Evolutionary conservation across 2,797 vertebrate species (phyloP).

Genomic region (Lagocephalus sceleratus): DNA sequence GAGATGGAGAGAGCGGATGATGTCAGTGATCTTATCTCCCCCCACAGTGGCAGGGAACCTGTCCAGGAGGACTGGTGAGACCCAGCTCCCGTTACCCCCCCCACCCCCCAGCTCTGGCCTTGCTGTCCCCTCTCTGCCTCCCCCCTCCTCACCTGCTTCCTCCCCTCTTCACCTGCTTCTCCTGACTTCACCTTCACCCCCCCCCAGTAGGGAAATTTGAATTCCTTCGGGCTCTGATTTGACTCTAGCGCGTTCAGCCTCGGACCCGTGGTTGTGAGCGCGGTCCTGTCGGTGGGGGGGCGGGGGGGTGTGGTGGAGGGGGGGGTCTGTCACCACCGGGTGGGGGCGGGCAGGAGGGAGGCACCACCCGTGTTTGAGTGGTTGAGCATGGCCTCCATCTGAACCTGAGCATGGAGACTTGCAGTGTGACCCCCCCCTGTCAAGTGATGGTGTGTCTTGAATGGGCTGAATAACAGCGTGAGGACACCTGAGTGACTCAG

Average conservation of each 20-base stretch:
- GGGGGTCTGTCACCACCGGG: constrained; percentile 26
- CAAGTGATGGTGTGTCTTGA: constrained; percentile 19
- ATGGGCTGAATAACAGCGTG: constrained; percentile 21
- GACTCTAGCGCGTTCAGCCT: constrained; percentile 23
- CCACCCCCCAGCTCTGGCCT: constrained; percentile 3
- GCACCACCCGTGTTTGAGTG: constrained; percentile 37
- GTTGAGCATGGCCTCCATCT: constrained; percentile 54
- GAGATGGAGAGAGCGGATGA: background rate
- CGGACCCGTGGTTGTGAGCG: constrained; percentile 20
- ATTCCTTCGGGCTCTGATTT: constrained; percentile 21
- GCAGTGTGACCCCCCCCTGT: constrained; percentile 30
- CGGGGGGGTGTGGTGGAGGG: too few relatives aligned
- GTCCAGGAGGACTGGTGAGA: constrained; percentile 96
- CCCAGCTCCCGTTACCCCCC: constrained; percentile 70
- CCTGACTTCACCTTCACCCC: constrained; percentile 21
- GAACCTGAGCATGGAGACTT: constrained; percentile 45
- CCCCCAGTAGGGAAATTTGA: constrained; percentile 22
- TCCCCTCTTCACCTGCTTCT: constrained; percentile 26
- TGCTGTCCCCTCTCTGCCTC: constrained; percentile 14
- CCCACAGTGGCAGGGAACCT: constrained; percentile 91
- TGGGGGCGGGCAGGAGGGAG: constrained; percentile 21
- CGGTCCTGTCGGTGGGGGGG: constrained; percentile 21
- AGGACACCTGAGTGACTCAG: constrained; percentile 16
- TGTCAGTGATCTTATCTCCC: constrained; percentile 75
- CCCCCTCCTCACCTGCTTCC: background rate